phyloP scores from a whole-genome alignment of 2,888 invertebrate species.

The Campoplex nolae region DNA sequence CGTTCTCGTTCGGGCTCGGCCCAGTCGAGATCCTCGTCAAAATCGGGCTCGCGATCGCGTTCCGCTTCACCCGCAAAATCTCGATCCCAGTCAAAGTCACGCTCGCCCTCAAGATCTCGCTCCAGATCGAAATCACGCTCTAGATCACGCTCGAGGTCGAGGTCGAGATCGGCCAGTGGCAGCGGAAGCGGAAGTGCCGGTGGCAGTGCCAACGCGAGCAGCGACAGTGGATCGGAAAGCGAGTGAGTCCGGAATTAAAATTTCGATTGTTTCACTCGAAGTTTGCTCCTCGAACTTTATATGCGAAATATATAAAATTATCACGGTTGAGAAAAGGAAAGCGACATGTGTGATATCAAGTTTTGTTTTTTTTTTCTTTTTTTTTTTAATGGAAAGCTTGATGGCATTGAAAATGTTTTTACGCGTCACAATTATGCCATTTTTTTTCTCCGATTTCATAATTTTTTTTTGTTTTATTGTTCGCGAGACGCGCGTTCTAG shows the following conservation, averaged over 20 bases:
- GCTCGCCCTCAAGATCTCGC: conserved; percentile 77
- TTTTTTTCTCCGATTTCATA: neutral
- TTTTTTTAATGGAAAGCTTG: neutral
- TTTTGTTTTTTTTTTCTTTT: neutral
- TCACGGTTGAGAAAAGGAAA: neutral
- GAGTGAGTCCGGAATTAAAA: conserved; percentile 71
- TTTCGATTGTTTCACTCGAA: neutral
- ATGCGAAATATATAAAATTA: neutral
- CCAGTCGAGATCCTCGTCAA: conserved; percentile 76
- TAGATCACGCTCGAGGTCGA: conserved; percentile 75
- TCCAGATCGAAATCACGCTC: conserved; percentile 72
- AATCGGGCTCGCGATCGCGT: conserved; percentile 73
- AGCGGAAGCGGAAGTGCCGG: conserved; percentile 81
- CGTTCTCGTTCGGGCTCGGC: conserved; percentile 75
- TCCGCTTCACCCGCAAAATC: conserved; percentile 78
- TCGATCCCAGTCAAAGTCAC: conserved; percentile 75
- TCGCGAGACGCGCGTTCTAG: neutral
- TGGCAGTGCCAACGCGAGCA: conserved; percentile 80
- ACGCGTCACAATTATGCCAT: neutral
- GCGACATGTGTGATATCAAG: neutral
- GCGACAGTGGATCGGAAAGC: conserved; percentile 79
- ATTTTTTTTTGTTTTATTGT: neutral
- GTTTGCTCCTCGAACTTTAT: neutral
- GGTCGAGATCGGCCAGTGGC: conserved; percentile 80
- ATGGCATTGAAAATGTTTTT: neutral